phyloP scores from a whole-genome alignment of 2,888 invertebrate species.

The Merodon equestris region DNA sequence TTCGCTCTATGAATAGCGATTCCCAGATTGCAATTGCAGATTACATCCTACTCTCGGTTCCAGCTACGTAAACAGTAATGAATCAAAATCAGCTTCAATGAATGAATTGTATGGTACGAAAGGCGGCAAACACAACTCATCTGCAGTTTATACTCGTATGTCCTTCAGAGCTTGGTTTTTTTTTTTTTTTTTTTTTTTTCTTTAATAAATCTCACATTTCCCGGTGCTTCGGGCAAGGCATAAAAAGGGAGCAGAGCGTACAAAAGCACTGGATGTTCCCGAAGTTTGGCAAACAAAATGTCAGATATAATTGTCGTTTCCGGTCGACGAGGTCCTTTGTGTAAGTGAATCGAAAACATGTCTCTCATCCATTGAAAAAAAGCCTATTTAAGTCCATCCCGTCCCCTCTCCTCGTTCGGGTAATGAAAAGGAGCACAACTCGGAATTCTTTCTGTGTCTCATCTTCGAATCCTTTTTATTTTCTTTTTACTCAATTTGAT shows the following conservation, averaged over 20 bases:
- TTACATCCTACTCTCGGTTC: slow-evolving; percentile 41
- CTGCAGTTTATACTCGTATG: slow-evolving; percentile 60
- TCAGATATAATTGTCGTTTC: slow-evolving; percentile 65
- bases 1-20: slow-evolving; percentile 52
- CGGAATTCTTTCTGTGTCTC: slow-evolving; percentile 7
- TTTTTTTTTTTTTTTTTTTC: slow-evolving; percentile 13
- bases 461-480: slow-evolving; percentile 8
- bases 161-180: slow-evolving; percentile 30
- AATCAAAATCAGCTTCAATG: slow-evolving; percentile 46
- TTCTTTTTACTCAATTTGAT: slow-evolving; percentile 1
- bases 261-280: slow-evolving; percentile 10
- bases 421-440: slow-evolving; percentile 16
- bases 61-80: slow-evolving; percentile 65
- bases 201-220: slow-evolving; percentile 64
- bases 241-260: slow-evolving; percentile 7
- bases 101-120: slow-evolving; percentile 48
- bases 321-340: slow-evolving; percentile 55
- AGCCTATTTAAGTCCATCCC: slow-evolving; percentile 22
- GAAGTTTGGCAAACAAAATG: slow-evolving; percentile 53
- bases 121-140: slow-evolving; percentile 49
- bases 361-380: slow-evolving; percentile 54
- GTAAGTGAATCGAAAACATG: slow-evolving; percentile 59
- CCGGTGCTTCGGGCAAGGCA: not conserved
- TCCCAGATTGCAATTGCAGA: slow-evolving; percentile 64
- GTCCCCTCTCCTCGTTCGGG: not conserved